Conservation (phyloP, 2,113 vertebrate species). For the Taurulus bubalis region DNA sequence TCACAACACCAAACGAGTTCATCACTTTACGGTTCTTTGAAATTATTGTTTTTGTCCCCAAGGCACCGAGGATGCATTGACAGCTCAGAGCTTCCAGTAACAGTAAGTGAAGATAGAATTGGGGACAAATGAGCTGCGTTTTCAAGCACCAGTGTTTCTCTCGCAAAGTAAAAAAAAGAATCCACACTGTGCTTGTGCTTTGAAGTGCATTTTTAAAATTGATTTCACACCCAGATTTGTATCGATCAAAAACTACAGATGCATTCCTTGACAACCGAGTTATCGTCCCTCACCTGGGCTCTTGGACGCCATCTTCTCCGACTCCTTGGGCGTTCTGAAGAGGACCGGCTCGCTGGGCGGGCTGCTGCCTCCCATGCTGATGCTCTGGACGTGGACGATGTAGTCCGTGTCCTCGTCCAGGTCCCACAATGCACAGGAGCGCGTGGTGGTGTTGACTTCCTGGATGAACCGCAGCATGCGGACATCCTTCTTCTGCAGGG, state of each 20-base stretch:
- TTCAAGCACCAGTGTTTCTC: not conserved
- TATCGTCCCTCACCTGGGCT: slow-evolving; percentile 86
- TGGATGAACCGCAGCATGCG: slow-evolving; percentile 97
- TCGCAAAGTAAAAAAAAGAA: not conserved
- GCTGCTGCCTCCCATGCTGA: slow-evolving; percentile 94
- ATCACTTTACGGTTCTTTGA: not conserved
- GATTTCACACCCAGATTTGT: not conserved
- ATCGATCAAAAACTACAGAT: too few relatives aligned
- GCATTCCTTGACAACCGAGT: not conserved
- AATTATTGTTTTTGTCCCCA: not conserved
- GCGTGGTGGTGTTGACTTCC: slow-evolving; percentile 97
- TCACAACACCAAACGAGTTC: not conserved
- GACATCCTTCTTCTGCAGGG: slow-evolving; percentile 92
- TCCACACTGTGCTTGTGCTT: not conserved
- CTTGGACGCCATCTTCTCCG: slow-evolving; percentile 94
- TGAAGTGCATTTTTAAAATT: not conserved
- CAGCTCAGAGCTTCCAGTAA: not conserved
- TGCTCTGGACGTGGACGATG: slow-evolving; percentile 94
- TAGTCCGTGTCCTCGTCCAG: slow-evolving; percentile 97
- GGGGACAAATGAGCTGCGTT: not conserved
- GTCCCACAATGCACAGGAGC: slow-evolving; percentile 95
- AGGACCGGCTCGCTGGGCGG: slow-evolving; percentile 92
- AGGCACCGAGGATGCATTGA: not conserved
- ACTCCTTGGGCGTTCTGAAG: slow-evolving; percentile 94
- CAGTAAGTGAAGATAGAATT: not conserved